Evolutionary conservation across 2,797 vertebrate species (phyloP).

Genomic region (Arrhamphus sclerolepis): DNA sequence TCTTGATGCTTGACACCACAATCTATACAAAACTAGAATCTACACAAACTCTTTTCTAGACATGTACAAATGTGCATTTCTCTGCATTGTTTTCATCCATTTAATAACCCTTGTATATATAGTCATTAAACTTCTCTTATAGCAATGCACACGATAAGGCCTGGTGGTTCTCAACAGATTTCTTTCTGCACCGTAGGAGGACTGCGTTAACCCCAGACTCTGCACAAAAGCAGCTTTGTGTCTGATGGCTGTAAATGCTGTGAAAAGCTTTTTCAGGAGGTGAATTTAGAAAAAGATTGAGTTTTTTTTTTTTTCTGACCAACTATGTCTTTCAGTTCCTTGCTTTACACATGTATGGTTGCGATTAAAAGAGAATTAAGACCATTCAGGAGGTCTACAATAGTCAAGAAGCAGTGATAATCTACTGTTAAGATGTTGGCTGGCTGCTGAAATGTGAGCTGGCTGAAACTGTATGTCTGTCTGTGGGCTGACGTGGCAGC

Average conservation of each 20-base stretch:
- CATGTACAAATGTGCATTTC: no score
- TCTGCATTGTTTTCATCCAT: neutral
- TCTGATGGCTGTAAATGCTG: constrained; percentile 55
- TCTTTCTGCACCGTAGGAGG: constrained; percentile 63
- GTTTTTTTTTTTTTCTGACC: constrained; percentile 52
- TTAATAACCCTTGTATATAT: constrained; percentile 9
- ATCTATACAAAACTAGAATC: no score
- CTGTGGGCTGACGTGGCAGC: constrained; percentile 37
- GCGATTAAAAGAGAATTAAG: constrained; percentile 69
- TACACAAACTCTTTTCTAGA: no score
- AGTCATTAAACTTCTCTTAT: constrained; percentile 15
- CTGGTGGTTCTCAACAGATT: constrained; percentile 49
- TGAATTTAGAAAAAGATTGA: constrained; percentile 79
- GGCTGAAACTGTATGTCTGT: constrained; percentile 53
- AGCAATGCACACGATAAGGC: constrained; percentile 22
- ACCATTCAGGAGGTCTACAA: constrained; percentile 69
- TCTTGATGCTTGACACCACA: no score
- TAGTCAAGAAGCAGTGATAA: constrained; percentile 75
- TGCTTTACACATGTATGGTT: constrained; percentile 70
- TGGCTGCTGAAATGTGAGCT: constrained; percentile 64
- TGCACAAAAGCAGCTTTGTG: constrained; percentile 80
- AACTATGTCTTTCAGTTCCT: constrained; percentile 70
- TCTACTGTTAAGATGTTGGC: constrained; percentile 67
- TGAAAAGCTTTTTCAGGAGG: constrained; percentile 67
- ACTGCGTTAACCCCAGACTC: constrained; percentile 75